A percentile compares a stretch with the other conserved stretches of the same genome.
Evolutionary conservation across 2,797 vertebrate species (phyloP).

Genomic region (Alauda arvensis): DNA sequence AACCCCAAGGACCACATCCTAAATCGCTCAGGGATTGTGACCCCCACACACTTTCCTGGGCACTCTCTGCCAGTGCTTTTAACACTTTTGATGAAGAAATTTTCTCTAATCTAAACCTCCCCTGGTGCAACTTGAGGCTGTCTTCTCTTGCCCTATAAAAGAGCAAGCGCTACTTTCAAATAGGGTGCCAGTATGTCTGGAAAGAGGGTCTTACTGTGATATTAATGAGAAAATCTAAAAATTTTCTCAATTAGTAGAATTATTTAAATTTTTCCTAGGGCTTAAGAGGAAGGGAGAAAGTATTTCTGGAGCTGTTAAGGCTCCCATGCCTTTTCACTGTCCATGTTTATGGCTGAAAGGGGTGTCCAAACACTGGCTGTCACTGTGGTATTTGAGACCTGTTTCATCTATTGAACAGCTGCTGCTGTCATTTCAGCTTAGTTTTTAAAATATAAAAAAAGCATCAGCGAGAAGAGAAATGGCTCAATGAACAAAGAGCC

Average conservation of each 20-base stretch:
- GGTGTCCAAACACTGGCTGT: background rate
- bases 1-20: background rate
- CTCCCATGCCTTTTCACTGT: background rate
- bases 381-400: background rate
- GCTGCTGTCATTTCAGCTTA: background rate
- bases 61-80: background rate
- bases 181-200: background rate
- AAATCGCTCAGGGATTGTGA: rapidly evolving
- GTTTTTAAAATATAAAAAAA: background rate
- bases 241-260: background rate
- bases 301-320: background rate
- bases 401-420: background rate
- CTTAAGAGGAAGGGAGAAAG: background rate
- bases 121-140: rapidly evolving
- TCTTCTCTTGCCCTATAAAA: background rate
- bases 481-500: background rate
- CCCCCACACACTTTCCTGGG: no score
- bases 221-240: background rate
- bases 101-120: background rate
- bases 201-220: background rate
- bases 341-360: background rate
- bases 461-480: background rate
- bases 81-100: background rate
- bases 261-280: background rate
- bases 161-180: background rate